Evolutionary conservation across 2,797 vertebrate species (phyloP).

Genomic region (Spizella passerina): DNA sequence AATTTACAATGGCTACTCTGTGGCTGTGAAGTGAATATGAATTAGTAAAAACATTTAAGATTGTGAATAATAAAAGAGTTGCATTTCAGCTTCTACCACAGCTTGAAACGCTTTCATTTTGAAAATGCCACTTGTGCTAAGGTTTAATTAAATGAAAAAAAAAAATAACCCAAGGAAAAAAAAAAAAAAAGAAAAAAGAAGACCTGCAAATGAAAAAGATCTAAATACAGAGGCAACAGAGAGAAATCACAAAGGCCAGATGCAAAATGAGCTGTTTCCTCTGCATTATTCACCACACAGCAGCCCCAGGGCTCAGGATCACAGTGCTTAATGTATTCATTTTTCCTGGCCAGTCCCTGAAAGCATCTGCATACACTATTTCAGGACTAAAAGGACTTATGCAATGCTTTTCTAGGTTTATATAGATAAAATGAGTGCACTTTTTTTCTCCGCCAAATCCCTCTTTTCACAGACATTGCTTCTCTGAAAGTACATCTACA

Average conservation of each 20-base stretch:
- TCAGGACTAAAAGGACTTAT: background rate
- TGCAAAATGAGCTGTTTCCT: background rate
- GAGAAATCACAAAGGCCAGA: background rate
- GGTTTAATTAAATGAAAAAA: background rate
- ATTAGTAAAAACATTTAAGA: background rate
- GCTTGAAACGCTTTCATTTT: background rate
- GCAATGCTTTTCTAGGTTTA: background rate
- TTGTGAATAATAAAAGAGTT: background rate
- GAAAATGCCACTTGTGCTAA: background rate
- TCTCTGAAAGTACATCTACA: background rate
- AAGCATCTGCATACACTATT: background rate
- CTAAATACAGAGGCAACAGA: background rate
- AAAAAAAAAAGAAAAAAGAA: background rate
- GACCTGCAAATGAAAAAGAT: background rate
- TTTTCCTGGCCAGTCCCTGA: background rate
- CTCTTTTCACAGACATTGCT: background rate
- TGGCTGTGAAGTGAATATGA: background rate
- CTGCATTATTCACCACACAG: background rate
- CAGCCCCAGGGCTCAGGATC: background rate
- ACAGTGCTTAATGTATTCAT: background rate
- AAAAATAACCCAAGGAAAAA: background rate
- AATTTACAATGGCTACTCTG: background rate
- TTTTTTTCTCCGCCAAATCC: background rate
- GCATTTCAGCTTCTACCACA: background rate
- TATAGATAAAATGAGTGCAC: background rate